Evolutionary conservation across 2,888 invertebrate species (phyloP), one percentile per base, ranked within the genome.

Genomic region (Scaptomyza caliginosa): DNA sequence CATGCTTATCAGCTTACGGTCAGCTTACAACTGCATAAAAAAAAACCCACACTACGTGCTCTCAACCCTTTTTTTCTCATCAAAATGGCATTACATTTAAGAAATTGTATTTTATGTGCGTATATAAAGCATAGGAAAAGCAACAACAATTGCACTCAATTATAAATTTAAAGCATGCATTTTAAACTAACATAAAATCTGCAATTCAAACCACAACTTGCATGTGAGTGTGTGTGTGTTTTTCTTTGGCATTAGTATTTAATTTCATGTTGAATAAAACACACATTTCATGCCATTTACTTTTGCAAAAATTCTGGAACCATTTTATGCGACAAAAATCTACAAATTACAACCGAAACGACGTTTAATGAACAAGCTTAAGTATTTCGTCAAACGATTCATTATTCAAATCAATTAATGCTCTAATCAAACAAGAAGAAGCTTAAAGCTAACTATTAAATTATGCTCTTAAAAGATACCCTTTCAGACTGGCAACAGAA

Each of bases 1-100:
- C 26, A 40, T 50, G 51, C 58, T 34, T 65, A 45, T 40, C 23
- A 42, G 59, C 69, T 66, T 55, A 42, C 46, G 42, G 23, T 42
- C 19, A 21, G 42, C 48, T 26, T 21, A 10, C 24, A 32, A 50
- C 13, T 26, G 23, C 10, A 36, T 24, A 19, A 21, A 21, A 32
- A 13, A 4, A 26, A 26, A n/a, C 17, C n/a, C n/a, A n/a, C n/a
- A 30, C 3, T 11, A 38, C 11, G 4, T 7, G 10, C 16, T 17
- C 2, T 6, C 11, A 7, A n/a, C 13, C 17, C 19, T 17, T 10
- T 17, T 7, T 5, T 23, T 16, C 7, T 28, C 26, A 49, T 3
- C 2, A 11, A 46, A 45, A 10, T 13, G 10, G 19, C 16, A 17
- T 34, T 13, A 0, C 17, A 28, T 16, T 67, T 24, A 8, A 8